phyloP scores from a whole-genome alignment of 2,113 vertebrate species.

The Phylloscopus trochiloides region DNA sequence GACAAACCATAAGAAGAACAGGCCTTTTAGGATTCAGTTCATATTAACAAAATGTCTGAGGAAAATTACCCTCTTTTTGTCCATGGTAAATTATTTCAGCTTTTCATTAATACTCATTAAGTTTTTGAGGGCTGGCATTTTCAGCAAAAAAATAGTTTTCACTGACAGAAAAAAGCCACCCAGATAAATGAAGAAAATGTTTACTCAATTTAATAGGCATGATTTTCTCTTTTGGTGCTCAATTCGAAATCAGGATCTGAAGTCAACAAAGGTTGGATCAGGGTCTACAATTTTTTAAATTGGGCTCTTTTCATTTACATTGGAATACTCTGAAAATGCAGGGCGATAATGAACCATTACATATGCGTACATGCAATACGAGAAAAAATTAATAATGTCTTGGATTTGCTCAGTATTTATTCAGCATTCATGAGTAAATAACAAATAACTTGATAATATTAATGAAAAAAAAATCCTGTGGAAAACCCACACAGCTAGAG shows the following conservation, averaged over 20 bases:
- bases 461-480: not conserved
- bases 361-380: not conserved
- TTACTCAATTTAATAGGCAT: slow-evolving; percentile 41
- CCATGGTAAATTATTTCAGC: slow-evolving; percentile 7
- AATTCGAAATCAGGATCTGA: slow-evolving; percentile 12
- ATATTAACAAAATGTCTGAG: not conserved
- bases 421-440: slow-evolving; percentile 31
- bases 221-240: slow-evolving; percentile 41
- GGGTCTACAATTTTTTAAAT: slow-evolving; percentile 35
- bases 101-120: slow-evolving; percentile 57
- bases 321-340: not conserved
- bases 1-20: slow-evolving; percentile 6
- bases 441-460: slow-evolving; percentile 45
- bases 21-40: not conserved
- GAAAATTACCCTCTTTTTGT: slow-evolving; percentile 12
- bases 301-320: slow-evolving; percentile 15
- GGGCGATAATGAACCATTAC: slow-evolving; percentile 26
- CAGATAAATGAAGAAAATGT: slow-evolving; percentile 47
- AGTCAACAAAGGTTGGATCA: slow-evolving; percentile 38
- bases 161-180: slow-evolving; percentile 17
- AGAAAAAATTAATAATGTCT: slow-evolving; percentile 13
- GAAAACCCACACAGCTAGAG: slow-evolving; percentile 9
- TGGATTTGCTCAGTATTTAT: slow-evolving; percentile 3
- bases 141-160: slow-evolving; percentile 29
- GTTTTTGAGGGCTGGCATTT: slow-evolving; percentile 24